Conservation (phyloP, 1,140 invertebrate species). For the Dinothrombium tinctorium region DNA sequence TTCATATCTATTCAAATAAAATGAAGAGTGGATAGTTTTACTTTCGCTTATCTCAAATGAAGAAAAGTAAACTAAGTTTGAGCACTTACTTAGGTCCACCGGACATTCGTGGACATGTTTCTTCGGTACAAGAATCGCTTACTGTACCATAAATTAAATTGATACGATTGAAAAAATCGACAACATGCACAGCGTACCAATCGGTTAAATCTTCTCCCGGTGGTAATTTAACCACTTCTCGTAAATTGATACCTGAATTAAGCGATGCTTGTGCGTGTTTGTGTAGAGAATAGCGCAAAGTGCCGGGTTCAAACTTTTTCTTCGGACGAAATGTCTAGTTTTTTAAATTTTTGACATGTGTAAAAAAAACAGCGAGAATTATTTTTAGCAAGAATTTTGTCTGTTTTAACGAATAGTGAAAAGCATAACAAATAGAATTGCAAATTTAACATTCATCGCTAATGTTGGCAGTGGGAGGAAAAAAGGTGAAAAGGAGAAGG, state of each 20-base stretch:
- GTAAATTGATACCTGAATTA: slow-evolving; percentile 75
- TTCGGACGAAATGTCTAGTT: slow-evolving; percentile 61
- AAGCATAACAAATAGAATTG: not conserved
- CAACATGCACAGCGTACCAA: slow-evolving; percentile 87
- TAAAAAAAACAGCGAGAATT: not conserved
- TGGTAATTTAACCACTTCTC: slow-evolving; percentile 57
- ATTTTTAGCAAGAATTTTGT: too few species aligned
- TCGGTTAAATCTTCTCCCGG: slow-evolving; percentile 55
- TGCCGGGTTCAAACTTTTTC: slow-evolving; percentile 72
- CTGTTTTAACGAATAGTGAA: not conserved
- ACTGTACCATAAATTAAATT: slow-evolving; percentile 74
- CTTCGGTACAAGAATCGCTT: slow-evolving; percentile 59
- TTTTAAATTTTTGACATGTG: not conserved
- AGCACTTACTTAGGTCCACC: slow-evolving; percentile 34
- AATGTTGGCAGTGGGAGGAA: not conserved
- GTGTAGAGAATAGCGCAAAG: slow-evolving; percentile 67
- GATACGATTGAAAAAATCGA: slow-evolving; percentile 87
- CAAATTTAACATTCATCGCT: too few species aligned
- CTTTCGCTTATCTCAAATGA: too few species aligned
- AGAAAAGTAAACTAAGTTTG: too few species aligned
- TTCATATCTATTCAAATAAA: slow-evolving; percentile 36
- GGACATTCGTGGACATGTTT: slow-evolving; percentile 71
- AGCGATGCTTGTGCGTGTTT: slow-evolving; percentile 70
- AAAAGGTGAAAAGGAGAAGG: not conserved
- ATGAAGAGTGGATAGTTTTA: too few species aligned